Percentiles rank a stretch among this genome's conserved stretches.
phyloP scores from a whole-genome alignment of 2,888 invertebrate genomes.

The Drosophila niveifrons region DNA sequence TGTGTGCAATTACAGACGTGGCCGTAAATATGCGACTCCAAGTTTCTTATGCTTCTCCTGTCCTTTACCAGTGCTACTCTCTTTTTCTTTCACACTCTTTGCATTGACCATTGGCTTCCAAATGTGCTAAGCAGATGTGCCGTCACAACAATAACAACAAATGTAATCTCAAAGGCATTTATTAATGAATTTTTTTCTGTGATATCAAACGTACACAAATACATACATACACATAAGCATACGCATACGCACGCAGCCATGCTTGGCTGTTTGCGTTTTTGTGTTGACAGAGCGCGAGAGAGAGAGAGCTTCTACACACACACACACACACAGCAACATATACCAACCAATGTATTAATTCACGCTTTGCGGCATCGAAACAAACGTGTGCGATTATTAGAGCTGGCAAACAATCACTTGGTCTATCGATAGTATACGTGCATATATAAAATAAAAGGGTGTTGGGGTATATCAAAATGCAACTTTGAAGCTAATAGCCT shows the following conservation, averaged over 20 bases:
- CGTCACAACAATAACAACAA: conserved; percentile 22
- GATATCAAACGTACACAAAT: conserved; percentile 7
- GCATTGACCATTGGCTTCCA: neutral
- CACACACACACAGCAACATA: neutral
- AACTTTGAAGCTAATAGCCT: too few relatives aligned
- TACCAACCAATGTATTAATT: neutral
- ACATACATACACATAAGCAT: neutral
- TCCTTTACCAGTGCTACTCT: conserved; percentile 1
- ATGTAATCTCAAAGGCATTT: conserved; percentile 24
- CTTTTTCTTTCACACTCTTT: conserved; percentile 2
- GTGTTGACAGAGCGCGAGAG: neutral
- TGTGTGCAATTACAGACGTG: conserved; percentile 12
- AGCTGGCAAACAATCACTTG: neutral
- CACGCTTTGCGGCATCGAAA: neutral
- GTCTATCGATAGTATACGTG: neutral
- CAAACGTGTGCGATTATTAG: conserved; percentile 1
- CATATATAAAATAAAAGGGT: too few relatives aligned
- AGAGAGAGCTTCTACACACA: neutral
- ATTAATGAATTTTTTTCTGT: conserved; percentile 36
- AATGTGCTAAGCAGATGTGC: conserved; percentile 14
- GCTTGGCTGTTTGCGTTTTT: neutral
- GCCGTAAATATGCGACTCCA: conserved; percentile 1
- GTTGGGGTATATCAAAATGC: too few relatives aligned
- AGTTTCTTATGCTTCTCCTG: conserved; percentile 3
- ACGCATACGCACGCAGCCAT: neutral